A percentile compares a stretch with the other conserved stretches of the same genome.
Evolutionary conservation across 1,140 invertebrate genomes (phyloP).

Genomic region (Vollenhovia emeryi): DNA sequence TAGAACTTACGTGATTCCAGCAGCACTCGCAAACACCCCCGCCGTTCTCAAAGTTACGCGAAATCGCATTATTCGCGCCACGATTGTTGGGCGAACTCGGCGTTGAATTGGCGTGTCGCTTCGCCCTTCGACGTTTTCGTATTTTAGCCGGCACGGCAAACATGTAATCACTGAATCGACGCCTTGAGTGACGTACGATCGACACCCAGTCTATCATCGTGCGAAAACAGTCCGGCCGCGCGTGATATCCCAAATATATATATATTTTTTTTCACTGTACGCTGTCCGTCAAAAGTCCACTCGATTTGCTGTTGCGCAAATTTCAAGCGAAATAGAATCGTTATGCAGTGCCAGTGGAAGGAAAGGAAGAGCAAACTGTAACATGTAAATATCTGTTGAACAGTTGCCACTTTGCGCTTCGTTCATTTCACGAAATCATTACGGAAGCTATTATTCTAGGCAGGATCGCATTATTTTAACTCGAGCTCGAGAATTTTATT

Average conservation of each 20-base stretch:
- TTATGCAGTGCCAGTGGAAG: background rate
- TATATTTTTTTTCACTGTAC: constrained; percentile 32
- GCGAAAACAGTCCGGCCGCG: constrained; percentile 3
- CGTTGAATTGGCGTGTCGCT: constrained; percentile 56
- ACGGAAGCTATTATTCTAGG: background rate
- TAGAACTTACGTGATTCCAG: constrained; percentile 76
- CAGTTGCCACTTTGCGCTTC: background rate
- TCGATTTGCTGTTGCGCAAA: constrained; percentile 40
- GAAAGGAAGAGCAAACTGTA: background rate
- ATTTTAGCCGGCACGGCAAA: constrained; percentile 88
- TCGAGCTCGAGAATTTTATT: background rate
- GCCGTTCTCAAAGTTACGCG: constrained; percentile 29
- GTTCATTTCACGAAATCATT: background rate
- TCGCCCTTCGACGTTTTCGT: constrained; percentile 85
- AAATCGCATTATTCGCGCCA: constrained; percentile 30
- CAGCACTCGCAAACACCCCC: constrained; percentile 69
- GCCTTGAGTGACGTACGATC: constrained; percentile 90
- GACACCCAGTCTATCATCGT: constrained; percentile 93
- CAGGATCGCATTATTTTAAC: background rate
- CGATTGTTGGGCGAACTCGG: background rate
- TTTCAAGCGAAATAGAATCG: constrained; percentile 7
- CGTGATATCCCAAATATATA: constrained; percentile 42
- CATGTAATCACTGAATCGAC: constrained; percentile 91
- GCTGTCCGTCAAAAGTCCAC: constrained; percentile 45
- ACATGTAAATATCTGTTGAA: background rate